phyloP scores from a whole-genome alignment of 2,113 vertebrate genomes.

The Hippoglossus stenolepis region DNA sequence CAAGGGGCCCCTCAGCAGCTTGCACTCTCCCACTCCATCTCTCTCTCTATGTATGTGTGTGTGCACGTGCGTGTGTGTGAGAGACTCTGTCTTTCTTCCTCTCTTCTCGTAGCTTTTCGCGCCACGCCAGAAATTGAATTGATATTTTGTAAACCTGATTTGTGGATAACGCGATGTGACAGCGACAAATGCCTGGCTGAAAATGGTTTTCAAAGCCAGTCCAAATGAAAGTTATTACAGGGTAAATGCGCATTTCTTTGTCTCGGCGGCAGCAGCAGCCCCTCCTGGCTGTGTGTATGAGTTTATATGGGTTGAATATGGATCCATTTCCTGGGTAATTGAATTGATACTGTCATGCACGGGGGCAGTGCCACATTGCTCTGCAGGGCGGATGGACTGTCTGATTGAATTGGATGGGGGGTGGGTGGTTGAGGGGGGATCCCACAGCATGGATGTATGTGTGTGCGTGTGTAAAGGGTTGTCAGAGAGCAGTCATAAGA shows the following conservation, averaged over 20 bases:
- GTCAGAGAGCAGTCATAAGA: constrained; percentile 84
- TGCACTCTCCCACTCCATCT: constrained; percentile 67
- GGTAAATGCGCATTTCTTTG: constrained; percentile 97
- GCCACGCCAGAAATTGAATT: constrained; percentile 97
- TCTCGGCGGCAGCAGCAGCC: constrained; percentile 78
- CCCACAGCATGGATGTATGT: constrained; percentile 27
- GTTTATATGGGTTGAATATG: constrained; percentile 93
- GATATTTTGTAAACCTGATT: constrained; percentile 99
- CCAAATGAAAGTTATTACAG: constrained; percentile 99
- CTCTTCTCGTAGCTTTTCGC: constrained; percentile 73
- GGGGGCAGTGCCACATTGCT: constrained; percentile 89
- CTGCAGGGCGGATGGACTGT: constrained; percentile 89
- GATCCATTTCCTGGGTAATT: constrained; percentile 94
- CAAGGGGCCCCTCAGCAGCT: constrained; percentile 90
- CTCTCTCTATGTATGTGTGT: not conserved
- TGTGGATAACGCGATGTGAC: constrained; percentile 99
- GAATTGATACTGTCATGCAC: constrained; percentile 97
- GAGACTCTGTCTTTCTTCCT: constrained; percentile 21
- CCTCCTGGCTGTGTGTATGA: constrained; percentile 78
- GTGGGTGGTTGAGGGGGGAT: constrained; percentile 52
- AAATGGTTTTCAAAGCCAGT: constrained; percentile 97
- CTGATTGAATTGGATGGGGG: constrained; percentile 89
- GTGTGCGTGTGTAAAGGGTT: constrained; percentile 56
- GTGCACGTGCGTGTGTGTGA: constrained; percentile 12
- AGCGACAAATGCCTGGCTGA: constrained; percentile 98